Evolutionary conservation across 1,140 invertebrate genomes (phyloP), one percentile per base, ranked within the genome.

Genomic region (Pogonus chalceus): DNA sequence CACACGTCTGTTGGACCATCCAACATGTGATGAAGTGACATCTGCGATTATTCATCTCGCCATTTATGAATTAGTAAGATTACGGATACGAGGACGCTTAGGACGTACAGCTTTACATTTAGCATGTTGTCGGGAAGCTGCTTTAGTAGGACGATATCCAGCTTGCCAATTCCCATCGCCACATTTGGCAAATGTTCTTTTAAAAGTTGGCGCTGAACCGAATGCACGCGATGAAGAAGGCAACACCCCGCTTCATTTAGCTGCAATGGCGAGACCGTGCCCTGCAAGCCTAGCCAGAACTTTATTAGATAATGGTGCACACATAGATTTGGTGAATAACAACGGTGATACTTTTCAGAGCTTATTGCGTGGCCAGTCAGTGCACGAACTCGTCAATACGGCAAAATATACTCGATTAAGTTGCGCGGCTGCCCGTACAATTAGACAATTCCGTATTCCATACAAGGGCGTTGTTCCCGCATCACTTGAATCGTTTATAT

Each of bases 301-400:
- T 1, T 73, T 96, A 0, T 75, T 96, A 0, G 72, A 82, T 2
- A 75, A 80, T 60, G 91, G 90, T 22, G 88, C 88, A 9, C 92
- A 97, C 71, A 74, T 94, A 49, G 92, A 96, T 72, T 77, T 81
- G n/a, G 82, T 86, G 37, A 95, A 96, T 69, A 76, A 79, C 57
- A 74, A 83, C 31, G 85, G 85, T 18, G 80, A 87, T 58, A 92
- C 87, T 0, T 89, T 90, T 57, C 78, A 83, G 50, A 76, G 79
- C 54, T 66, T 92, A 48, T 67, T 91, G 26, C 73, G 76, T 37
- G 72, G 72, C 52, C 82, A 83, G 62, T 70, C 69, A 49, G 69
- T 83, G 23, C 77, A 80, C 56, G 71, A 83, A 56, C 74, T 87
- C 43, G 77, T 90, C n/a, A 84, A 88, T 68, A 85, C 84, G 2